Evolutionary conservation across 2,113 vertebrate species (phyloP).

Genomic region (Sinosuthora webbiana): DNA sequence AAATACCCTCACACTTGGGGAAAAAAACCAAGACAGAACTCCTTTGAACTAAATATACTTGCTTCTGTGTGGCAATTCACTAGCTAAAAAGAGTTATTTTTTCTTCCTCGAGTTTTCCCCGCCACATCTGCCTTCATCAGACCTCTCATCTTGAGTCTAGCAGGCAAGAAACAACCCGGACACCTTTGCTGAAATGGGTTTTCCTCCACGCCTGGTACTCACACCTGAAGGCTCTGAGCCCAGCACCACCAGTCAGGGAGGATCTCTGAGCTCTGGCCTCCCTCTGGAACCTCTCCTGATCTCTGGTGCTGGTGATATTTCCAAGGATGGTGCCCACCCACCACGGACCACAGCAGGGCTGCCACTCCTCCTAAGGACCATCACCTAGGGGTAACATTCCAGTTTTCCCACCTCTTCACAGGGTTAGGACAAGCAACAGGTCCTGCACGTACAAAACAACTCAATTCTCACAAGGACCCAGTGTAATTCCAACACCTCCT

Average conservation of each 20-base stretch:
- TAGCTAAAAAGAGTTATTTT: not conserved
- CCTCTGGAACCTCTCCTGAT: not conserved
- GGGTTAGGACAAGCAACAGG: not conserved
- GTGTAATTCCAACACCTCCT: accelerated
- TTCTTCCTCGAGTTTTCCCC: not conserved
- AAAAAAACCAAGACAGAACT: not conserved
- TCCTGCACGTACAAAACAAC: accelerated
- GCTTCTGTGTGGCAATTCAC: not conserved
- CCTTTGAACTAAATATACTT: not conserved
- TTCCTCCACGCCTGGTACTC: not conserved
- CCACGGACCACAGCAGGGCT: not conserved
- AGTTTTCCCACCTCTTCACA: not conserved
- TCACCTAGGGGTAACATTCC: accelerated
- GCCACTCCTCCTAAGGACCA: not conserved
- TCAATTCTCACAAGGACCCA: accelerated
- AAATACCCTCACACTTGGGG: not conserved
- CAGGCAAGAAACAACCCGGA: not conserved
- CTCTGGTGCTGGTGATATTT: accelerated
- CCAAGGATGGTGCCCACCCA: not conserved
- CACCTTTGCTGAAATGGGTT: not conserved
- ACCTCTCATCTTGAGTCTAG: not conserved
- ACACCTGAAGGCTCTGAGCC: not conserved
- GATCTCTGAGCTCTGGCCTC: not conserved
- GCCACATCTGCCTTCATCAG: not conserved
- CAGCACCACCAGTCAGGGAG: not conserved